Percentiles rank a stretch among this genome's conserved stretches.
These are phyloP conservation scores for Cryptocheilus praepositus DNA, from an alignment of 2,888 invertebrate species.

Conservation along the genomic window DNA sequence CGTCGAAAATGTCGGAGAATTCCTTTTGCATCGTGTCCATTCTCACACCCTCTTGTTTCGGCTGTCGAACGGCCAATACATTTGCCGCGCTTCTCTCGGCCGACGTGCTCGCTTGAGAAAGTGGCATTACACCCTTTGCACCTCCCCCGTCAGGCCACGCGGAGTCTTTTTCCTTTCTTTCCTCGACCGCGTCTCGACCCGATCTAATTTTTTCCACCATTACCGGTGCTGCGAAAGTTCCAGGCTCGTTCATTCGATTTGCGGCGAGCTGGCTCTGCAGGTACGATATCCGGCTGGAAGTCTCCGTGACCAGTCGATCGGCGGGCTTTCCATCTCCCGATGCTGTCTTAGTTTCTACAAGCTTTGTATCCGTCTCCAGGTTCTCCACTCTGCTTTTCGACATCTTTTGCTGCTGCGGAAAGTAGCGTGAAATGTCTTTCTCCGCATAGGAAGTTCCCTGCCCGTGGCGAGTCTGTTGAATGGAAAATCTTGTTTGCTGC, in stretches of 20 bases:
- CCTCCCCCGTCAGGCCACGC: slow-evolving; percentile 27
- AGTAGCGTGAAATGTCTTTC: slow-evolving; percentile 65
- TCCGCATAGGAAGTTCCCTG: slow-evolving; percentile 40
- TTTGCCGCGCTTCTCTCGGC: slow-evolving; percentile 18
- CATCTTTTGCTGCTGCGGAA: slow-evolving; percentile 51
- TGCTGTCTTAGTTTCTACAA: slow-evolving; percentile 6
- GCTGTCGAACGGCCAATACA: slow-evolving; percentile 13
- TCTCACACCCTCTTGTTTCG: slow-evolving; percentile 20
- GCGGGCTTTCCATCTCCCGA: slow-evolving; percentile 30
- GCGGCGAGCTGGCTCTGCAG: slow-evolving; percentile 51
- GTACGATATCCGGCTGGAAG: slow-evolving; percentile 50
- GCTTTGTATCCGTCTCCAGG: slow-evolving; percentile 19
- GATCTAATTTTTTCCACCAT: slow-evolving; percentile 37
- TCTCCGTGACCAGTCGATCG: slow-evolving; percentile 43
- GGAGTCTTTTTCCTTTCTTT: slow-evolving; percentile 24
- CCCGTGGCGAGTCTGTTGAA: slow-evolving; percentile 8
- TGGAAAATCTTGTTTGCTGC: slow-evolving; percentile 31
- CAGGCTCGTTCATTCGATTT: slow-evolving; percentile 46
- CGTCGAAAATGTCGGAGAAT: slow-evolving; percentile 66
- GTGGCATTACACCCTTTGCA: slow-evolving; percentile 17
- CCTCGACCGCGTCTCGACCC: slow-evolving; percentile 28
- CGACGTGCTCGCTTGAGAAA: slow-evolving; percentile 23
- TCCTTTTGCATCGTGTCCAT: slow-evolving; percentile 51
- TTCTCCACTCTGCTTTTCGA: slow-evolving; percentile 33
- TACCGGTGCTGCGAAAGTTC: slow-evolving; percentile 1